Evolutionary conservation across 2,888 invertebrate genomes (phyloP).

Genomic region (Platycheirus albimanus): DNA sequence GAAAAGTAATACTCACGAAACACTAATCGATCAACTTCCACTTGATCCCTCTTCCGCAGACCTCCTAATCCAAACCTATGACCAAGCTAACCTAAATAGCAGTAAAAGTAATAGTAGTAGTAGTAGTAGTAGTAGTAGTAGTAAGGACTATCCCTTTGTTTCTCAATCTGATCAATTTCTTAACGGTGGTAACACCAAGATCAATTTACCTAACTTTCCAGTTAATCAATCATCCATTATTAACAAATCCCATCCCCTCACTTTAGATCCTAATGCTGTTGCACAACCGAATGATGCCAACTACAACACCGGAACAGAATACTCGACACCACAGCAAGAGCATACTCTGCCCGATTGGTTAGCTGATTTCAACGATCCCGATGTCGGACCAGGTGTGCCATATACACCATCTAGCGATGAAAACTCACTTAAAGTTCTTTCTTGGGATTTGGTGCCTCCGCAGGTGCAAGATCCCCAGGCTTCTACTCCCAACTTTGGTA

Average conservation of each 20-base stretch:
- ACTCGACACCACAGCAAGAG: slow-evolving; percentile 17
- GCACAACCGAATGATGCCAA: slow-evolving; percentile 76
- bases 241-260: slow-evolving; percentile 79
- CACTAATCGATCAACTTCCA: slow-evolving; percentile 60
- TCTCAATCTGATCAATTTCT: slow-evolving; percentile 48
- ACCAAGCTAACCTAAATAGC: slow-evolving; percentile 30
- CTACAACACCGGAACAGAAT: slow-evolving; percentile 1
- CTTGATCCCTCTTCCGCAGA: slow-evolving; percentile 56
- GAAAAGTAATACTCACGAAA: slow-evolving; percentile 54
- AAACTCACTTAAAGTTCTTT: slow-evolving; percentile 78
- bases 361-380: slow-evolving; percentile 80
- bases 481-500: slow-evolving; percentile 69
- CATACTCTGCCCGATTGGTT: slow-evolving; percentile 80
- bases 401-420: slow-evolving; percentile 74
- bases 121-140: slow-evolving; percentile 38
- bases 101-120: slow-evolving; percentile 33
- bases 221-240: slow-evolving; percentile 76
- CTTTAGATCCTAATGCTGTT: slow-evolving; percentile 82
- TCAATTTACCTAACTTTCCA: slow-evolving; percentile 77
- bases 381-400: slow-evolving; percentile 81
- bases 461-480: slow-evolving; percentile 62
- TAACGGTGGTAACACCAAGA: slow-evolving; percentile 75
- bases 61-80: slow-evolving; percentile 39
- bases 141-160: slow-evolving; percentile 23
- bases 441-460: slow-evolving; percentile 81